Evolutionary conservation across 1,140 invertebrate genomes (phyloP), one percentile per base, ranked within the genome.

Genomic region (Pararge aegeria): DNA sequence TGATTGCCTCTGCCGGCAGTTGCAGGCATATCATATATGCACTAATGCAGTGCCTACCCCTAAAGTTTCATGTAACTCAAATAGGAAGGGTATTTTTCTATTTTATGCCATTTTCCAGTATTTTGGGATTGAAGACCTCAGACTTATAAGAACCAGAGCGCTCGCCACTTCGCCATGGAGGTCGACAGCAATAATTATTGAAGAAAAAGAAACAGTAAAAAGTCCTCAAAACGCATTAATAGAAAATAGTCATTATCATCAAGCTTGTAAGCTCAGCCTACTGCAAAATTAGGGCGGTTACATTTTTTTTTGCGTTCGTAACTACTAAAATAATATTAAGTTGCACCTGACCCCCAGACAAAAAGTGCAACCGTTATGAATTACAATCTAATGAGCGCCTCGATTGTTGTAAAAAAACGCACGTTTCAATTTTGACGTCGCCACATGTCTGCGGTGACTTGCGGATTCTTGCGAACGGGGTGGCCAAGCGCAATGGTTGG

Each of bases 391-490:
- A 82, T 81, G 78, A 83, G 72, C 70, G 63, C 65, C 68, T 75
- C 70, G 77, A 77, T 80, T 44, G 21, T 55, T 63, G 61, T 71
- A 73, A 75, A 77, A n/a, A 79, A 66, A 70, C 65, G 64, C 60
- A 62, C 73, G 67, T 75, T 76, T 71, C 75, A 74, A 76, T 79
- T 78, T 81, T 52, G 73, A 68, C 70, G 72, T 74, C 61, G 74
- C 68, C 83, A 84, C 78, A 82, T 87, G 83, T 75, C 74, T 72
- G 61, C 66, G 57, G 70, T 87, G 83, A 87, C 83, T 87, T 80
- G 83, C 81, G 52, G 66, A 73, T 55, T 55, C 21, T n/a, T 46
- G 3, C 20, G 2, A n/a, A 4, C 15, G 15, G 5, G 40, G 44
- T 29, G 5, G 7, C 21, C 21, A n/a, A 2, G 24, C 52, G 16